Base-by-base conservation (phyloP, 1,140 invertebrate species). In the Aporrectodea caliginosa region DNA sequence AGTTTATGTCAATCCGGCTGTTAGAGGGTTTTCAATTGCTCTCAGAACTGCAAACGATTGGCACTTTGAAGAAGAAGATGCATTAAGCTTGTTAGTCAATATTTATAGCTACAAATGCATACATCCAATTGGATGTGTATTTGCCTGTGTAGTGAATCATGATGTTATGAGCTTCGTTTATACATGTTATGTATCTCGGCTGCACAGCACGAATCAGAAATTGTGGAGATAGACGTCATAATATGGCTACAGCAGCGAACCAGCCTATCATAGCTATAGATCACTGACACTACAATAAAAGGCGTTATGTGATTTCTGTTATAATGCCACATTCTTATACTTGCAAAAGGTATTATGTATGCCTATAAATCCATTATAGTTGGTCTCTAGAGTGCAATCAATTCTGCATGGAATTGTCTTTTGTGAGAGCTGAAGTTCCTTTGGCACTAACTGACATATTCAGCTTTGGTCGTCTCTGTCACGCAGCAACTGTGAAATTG, bases 331-430 rank as follows among this genome's bases (percentile, higher is more conserved):
- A 12, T 58, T 58, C 43, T 58, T 58, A 58, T 6, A 58, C 43
- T 58, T 58, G 43, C 43, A 58, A 12, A 58, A 22, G 43, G 43
- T 22, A 58, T 58, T 58, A 58, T 22, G 22, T 12, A 58, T 58
- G 43, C 43, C 43, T 58, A 58, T 58, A 58, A 58, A 58, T 58
- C 43, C 43, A 58, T 58, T 58, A 58, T 58, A 58, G 43, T 58
- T 58, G 43, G 43, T 22, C 43, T 58, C 43, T 22, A 12, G 43
- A 58, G 43, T 58, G 43, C 43, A 58, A 58, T 58, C 43, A 58
- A 6, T 58, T 58, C 43, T 58, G 43, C 43, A 58, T 22, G 43
- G 43, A 58, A 58, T 58, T 58, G 43, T 22, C 6, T 58, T 58
- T 58, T 58, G 43, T 58, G 43, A 58, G 6, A 58, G 43, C 43